Evolutionary conservation across 2,888 invertebrate species (phyloP).

Genomic region (Biston betularia): DNA sequence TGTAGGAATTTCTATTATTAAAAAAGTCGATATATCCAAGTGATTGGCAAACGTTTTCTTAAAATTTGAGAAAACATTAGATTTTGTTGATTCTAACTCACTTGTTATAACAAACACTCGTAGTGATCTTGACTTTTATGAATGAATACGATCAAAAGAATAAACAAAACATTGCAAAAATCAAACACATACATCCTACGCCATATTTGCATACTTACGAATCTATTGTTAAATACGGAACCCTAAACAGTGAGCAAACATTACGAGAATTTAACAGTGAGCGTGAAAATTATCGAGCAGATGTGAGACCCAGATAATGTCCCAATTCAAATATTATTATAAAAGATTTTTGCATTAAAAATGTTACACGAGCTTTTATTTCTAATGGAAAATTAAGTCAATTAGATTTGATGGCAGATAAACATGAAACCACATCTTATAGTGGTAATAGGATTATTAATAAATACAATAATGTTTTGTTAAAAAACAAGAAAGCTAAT

Average conservation of each 20-base stretch:
- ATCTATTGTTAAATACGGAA: slow-evolving; percentile 17
- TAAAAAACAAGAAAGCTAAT: too few relatives aligned
- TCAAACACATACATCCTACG: not conserved
- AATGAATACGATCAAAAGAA: slow-evolving; percentile 11
- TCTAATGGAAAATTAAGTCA: not conserved
- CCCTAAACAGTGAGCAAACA: slow-evolving; percentile 15
- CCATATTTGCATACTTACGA: slow-evolving; percentile 14
- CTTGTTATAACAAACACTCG: slow-evolving; percentile 2
- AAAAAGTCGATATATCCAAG: too few relatives aligned
- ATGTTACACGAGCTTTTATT: not conserved
- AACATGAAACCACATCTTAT: not conserved
- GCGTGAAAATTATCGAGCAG: slow-evolving; percentile 27
- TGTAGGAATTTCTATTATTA: not conserved
- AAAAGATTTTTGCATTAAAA: slow-evolving; percentile 1
- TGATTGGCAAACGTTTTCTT: not conserved
- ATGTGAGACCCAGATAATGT: slow-evolving; percentile 16
- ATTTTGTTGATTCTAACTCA: not conserved
- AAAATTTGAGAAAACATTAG: not conserved
- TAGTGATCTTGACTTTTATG: slow-evolving; percentile 25
- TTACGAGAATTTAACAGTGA: slow-evolving; percentile 15
- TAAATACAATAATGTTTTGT: not conserved
- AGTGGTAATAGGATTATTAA: not conserved
- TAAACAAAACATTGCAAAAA: slow-evolving; percentile 10
- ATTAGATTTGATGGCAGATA: too few relatives aligned
- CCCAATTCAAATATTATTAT: slow-evolving; percentile 19